Base-by-base conservation (phyloP, 2,888 invertebrate species). In the Gonocerus acuteangulatus region DNA sequence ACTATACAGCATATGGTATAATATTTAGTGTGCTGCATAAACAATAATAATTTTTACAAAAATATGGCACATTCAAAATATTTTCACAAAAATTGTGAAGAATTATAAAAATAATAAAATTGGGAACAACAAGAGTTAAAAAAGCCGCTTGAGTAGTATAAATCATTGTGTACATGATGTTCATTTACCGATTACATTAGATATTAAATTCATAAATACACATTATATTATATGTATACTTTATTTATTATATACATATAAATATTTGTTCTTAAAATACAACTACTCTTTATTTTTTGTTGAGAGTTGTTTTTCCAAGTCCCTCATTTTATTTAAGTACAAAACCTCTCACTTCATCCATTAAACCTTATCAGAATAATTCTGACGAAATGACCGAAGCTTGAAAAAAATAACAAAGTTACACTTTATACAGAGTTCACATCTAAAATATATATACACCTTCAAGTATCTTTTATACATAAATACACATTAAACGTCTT, bases 401-500 rank as follows among this genome's bases (percentile, higher is more conserved):
- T 27, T 27, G 27, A 27, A 42, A 42, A 42, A 42, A 42, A 42
- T 42, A 49, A 49, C 9, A 27, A 27, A 27, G 9, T 27, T 27
- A 6, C 27, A n/a, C 27, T 42, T 42, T 42, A 42, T 42, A 42
- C 44, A 42, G n/a, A 42, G 18, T 15, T 13, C n/a, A 3, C 21
- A 32, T 52, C 32, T 34, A 13, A 34, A 52, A 23, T 23, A n/a
- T 54, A 54, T 47, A 44, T 47, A 58, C 48, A 48, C n/a, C n/a
- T 58, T 47, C 18, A 21, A 39, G 27, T 47, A 32, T 58, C 45
- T 32, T 47, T 47, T 58, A 27, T 58, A 58, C 48, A 58, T 58
- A 58, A 47, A 58, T 58, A 58, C 48, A 58, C 45, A 58, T 58
- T n/a, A 47, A 18, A 7, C 15, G n/a, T 44, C 21, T 54, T 54